Evolutionary conservation across 2,888 invertebrate genomes (phyloP), one percentile per base, ranked within the genome.

Genomic region (Sarcophaga variegata): DNA sequence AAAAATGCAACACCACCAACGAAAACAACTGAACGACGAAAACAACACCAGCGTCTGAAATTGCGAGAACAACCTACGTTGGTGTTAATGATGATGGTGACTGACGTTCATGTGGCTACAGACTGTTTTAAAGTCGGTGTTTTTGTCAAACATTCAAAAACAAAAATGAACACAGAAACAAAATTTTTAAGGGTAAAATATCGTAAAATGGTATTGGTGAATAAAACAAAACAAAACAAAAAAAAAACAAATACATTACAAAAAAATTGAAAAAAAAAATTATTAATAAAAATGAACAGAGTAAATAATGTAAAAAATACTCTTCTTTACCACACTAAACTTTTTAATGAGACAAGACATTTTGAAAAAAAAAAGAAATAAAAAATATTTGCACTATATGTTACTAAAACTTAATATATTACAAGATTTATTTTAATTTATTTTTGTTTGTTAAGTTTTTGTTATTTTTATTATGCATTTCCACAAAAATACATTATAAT

Each of bases 141-240:
- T 83, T 83, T 87, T 87, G 86, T 77, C 76, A 84, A 83, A 83
- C 62, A 67, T 60, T 77, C 71, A 62, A 70, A 67, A 27, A 82
- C 83, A 74, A 81, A 87, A 81, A 81, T 83, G 88, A 84, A 89
- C 90, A 91, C 91, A 91, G 91, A 90, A 54, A 54, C 54, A 54
- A 54, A 89, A 90, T 90, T 90, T 79, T 91, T 92, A 92, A 92
- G 92, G 92, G 92, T 92, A 92, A 92, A 92, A 92, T 92, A 92
- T 92, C 92, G 92, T 91, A 92, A 91, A 85, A 91, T 91, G 91
- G 92, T 92, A 92, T 92, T 92, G 92, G 92, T 92, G 92, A 89
- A 90, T 63, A 67, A 62, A 89, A 87, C 54, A 80, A 79, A 89
- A 79, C 85, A 85, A 89, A 89, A 60, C 79, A 69, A 77, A 78